Conservation (phyloP, 2,797 vertebrate genomes). For the Linurgus olivaceus region DNA sequence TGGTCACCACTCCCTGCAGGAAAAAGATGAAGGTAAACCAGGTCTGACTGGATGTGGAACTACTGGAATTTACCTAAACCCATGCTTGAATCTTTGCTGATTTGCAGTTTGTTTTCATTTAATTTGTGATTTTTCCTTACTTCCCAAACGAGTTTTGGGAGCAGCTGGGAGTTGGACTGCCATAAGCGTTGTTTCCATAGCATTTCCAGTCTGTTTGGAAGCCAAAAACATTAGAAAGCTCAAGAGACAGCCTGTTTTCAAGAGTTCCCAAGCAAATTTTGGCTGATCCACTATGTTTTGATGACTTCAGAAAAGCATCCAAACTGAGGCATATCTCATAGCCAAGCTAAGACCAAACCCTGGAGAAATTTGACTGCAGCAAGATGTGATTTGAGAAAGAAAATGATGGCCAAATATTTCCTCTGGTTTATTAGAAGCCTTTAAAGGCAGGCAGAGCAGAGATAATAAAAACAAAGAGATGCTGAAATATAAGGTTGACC, state of each 20-base stretch:
- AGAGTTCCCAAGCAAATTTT: conserved; percentile 40
- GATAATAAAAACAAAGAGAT: not conserved
- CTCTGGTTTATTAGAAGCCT: not conserved
- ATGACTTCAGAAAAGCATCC: conserved; percentile 7
- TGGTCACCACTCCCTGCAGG: not conserved
- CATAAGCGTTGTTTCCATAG: conserved; percentile 49
- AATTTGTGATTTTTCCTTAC: not conserved
- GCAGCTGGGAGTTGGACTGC: not conserved
- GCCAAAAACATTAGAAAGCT: conserved; percentile 46
- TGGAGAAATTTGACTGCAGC: not conserved
- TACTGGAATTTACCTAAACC: not conserved
- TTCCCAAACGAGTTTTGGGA: not conserved
- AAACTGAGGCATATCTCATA: not conserved
- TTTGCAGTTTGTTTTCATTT: not conserved
- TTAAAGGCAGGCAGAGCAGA: not conserved
- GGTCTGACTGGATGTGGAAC: not conserved
- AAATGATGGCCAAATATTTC: not conserved
- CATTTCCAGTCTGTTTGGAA: conserved; percentile 40
- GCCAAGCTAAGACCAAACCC: not conserved
- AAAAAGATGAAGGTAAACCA: not conserved
- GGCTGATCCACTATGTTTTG: conserved; percentile 19
- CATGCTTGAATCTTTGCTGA: not conserved
- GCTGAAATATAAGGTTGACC: not conserved
- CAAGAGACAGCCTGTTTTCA: conserved; percentile 44
- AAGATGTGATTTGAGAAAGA: not conserved